Evolutionary conservation across 37 sponge, comb jelly and placozoan genomes (phyloP).

Genomic region (Beroe forskalii): DNA sequence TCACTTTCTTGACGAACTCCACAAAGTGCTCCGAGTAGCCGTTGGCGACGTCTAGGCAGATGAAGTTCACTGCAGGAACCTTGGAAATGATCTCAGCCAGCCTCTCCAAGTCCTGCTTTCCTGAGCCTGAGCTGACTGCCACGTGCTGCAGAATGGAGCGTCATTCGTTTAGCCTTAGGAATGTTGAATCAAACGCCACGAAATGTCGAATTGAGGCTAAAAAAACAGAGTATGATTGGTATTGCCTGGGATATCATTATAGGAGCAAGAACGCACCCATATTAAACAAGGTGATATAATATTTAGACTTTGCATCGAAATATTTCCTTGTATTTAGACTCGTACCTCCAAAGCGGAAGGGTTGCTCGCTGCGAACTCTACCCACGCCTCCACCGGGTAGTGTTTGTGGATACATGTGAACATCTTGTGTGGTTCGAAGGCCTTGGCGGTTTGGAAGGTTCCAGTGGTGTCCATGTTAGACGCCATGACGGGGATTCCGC

Average conservation of each 20-base stretch:
- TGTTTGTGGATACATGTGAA: constrained; percentile 92
- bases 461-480: constrained; percentile 97
- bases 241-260: too few species aligned
- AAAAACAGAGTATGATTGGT: too few species aligned
- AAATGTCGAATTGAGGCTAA: too few species aligned
- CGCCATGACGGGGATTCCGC: constrained; percentile 90
- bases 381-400: constrained; percentile 87
- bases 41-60: constrained; percentile 97
- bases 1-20: constrained; percentile 74
- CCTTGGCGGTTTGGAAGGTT: neutral
- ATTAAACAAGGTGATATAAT: too few species aligned
- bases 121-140: constrained; percentile 82
- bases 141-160: too few species aligned
- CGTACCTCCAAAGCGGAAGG: constrained; percentile 73
- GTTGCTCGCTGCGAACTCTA: constrained; percentile 71
- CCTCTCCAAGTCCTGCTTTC: constrained; percentile 72
- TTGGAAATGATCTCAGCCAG: constrained; percentile 70
- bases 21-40: constrained; percentile 98
- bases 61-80: constrained; percentile 79
- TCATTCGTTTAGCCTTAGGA: too few species aligned
- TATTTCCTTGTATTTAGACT: neutral
- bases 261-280: too few species aligned
- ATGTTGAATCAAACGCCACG: too few species aligned
- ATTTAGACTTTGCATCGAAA: neutral
- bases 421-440: constrained; percentile 69